A percentile compares a stretch with the other conserved stretches of the same genome.
Evolutionary conservation across 30 jellyfish, hydroid and myxozoan genomes (phyloP).

Genomic region (Chrysaora quinquecirrha): DNA sequence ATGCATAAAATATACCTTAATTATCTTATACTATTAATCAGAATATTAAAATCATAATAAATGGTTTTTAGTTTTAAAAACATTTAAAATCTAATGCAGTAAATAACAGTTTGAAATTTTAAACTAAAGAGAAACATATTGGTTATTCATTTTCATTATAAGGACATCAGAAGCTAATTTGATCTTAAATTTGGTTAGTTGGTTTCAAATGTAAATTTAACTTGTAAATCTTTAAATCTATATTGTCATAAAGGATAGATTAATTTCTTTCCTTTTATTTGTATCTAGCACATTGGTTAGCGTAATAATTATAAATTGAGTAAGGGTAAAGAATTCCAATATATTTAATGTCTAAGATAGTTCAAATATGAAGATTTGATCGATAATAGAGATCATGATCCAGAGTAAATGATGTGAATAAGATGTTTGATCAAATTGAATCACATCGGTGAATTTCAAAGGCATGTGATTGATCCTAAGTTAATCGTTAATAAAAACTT

Average conservation of each 20-base stretch:
- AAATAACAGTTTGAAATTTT: no score
- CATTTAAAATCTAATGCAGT: no score
- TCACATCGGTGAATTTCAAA: constrained; percentile 53
- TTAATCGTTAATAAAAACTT: constrained; percentile 41
- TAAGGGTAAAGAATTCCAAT: not conserved
- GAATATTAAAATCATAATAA: no score
- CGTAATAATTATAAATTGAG: no score
- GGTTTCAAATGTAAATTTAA: not conserved
- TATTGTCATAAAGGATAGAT: constrained; percentile 14
- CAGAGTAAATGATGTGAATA: not conserved
- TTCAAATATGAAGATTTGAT: not conserved
- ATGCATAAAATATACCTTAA: no score
- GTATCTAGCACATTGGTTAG: not conserved
- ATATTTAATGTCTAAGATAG: constrained; percentile 13
- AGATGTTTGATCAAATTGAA: not conserved
- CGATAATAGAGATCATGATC: not conserved
- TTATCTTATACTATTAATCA: no score
- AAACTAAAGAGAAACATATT: no score
- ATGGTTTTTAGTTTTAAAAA: no score
- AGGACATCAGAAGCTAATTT: constrained; percentile 12
- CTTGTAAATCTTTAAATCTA: not conserved
- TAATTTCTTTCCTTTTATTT: not conserved
- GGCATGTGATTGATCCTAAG: constrained; percentile 38
- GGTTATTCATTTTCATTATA: no score
- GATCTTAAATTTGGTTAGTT: not conserved